phyloP scores from a whole-genome alignment of 2,113 vertebrate species.

The Caloenas nicobarica region DNA sequence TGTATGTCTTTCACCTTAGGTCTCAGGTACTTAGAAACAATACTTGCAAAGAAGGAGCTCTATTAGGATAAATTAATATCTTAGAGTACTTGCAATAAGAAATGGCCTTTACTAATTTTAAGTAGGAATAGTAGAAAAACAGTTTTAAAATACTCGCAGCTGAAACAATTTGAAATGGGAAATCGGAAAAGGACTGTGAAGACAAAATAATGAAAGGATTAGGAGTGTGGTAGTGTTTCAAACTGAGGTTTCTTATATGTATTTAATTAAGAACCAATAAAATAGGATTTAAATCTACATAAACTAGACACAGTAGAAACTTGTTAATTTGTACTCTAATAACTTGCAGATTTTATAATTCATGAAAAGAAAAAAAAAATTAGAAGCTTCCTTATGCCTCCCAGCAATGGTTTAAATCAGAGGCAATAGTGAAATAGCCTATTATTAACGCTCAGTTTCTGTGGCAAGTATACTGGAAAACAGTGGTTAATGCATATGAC shows the following conservation, averaged over 20 bases:
- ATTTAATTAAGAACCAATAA: slow-evolving; percentile 61
- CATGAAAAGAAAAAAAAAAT: not conserved
- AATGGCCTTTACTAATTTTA: not conserved
- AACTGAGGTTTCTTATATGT: not conserved
- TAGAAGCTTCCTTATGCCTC: slow-evolving; percentile 1
- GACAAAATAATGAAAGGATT: slow-evolving; percentile 32
- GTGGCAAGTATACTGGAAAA: not conserved
- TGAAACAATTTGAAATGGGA: not conserved
- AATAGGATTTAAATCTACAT: slow-evolving; percentile 37
- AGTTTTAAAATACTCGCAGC: not conserved
- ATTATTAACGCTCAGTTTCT: not conserved
- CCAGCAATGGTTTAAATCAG: not conserved
- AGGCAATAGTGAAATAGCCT: not conserved
- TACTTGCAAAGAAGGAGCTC: not conserved
- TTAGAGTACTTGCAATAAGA: not conserved
- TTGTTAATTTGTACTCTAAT: slow-evolving; percentile 50
- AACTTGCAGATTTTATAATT: slow-evolving; percentile 50
- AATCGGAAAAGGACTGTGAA: not conserved
- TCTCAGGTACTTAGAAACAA: not conserved
- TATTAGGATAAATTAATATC: not conserved
- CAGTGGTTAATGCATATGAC: not conserved
- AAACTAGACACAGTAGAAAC: slow-evolving; percentile 28
- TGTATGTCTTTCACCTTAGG: not conserved
- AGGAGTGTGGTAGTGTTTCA: not conserved
- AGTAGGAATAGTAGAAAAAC: not conserved